Evolutionary conservation across 2,113 vertebrate species (phyloP).

Genomic region (Polyodon spathula): DNA sequence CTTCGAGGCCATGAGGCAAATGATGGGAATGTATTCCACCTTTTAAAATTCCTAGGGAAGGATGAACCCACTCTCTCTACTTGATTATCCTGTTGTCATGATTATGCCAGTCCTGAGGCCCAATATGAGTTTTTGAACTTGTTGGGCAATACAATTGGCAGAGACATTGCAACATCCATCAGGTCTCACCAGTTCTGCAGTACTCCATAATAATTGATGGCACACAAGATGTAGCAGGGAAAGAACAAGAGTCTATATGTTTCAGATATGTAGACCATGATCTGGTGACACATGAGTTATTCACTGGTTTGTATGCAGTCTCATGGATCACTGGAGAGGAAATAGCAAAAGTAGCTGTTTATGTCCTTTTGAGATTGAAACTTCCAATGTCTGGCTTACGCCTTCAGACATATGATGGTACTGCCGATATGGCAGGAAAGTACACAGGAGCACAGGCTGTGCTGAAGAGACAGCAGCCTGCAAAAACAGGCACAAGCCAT

Average conservation of each 20-base stretch:
- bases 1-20: too few relatives aligned
- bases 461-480: slow-evolving; percentile 8
- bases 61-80: too few relatives aligned
- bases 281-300: slow-evolving; percentile 15
- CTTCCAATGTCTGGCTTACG: slow-evolving; percentile 11
- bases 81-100: too few relatives aligned
- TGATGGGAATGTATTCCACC: too few relatives aligned
- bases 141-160: too few relatives aligned
- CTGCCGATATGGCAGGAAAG: not conserved
- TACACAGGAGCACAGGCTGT: too few relatives aligned
- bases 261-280: slow-evolving; percentile 22
- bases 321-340: slow-evolving; percentile 16
- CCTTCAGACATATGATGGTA: not conserved
- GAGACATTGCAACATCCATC: slow-evolving; percentile 13
- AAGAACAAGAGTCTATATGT: slow-evolving; percentile 18
- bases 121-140: too few relatives aligned
- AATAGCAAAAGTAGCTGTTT: slow-evolving; percentile 8
- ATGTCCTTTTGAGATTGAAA: slow-evolving; percentile 19
- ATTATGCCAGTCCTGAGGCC: too few relatives aligned
- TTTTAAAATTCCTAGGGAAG: too few relatives aligned
- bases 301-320: slow-evolving; percentile 21
- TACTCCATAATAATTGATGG: slow-evolving; percentile 19
- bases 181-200: slow-evolving; percentile 16
- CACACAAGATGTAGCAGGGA: slow-evolving; percentile 18
- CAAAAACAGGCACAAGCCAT: too few relatives aligned